A percentile compares a stretch with the other conserved stretches of the same genome.
Evolutionary conservation across 2,113 vertebrate species (phyloP).

Genomic region (Opisthocomus hoazin): DNA sequence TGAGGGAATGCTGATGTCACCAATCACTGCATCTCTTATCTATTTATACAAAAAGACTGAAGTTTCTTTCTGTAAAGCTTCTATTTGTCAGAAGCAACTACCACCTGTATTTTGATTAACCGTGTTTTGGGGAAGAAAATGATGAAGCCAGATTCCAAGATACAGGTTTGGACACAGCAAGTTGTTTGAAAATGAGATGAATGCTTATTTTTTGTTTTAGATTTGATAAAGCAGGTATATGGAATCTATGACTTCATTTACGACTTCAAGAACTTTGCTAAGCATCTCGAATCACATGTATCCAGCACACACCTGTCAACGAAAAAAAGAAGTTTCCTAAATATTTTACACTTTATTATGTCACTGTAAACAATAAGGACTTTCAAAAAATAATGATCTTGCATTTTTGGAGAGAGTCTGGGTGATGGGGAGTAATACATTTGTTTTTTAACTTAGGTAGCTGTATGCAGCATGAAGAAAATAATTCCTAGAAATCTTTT

Average conservation of each 20-base stretch:
- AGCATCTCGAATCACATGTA: neutral
- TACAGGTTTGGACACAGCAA: rapidly evolving
- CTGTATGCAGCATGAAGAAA: neutral
- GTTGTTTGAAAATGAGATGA: neutral
- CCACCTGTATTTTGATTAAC: neutral
- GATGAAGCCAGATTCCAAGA: neutral
- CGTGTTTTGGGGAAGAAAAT: neutral
- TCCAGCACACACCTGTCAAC: neutral
- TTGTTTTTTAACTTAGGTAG: neutral
- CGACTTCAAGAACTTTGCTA: neutral
- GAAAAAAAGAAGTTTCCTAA: neutral
- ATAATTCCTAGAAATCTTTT: neutral
- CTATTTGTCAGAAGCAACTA: neutral
- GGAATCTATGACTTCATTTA: neutral
- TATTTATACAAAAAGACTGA: neutral
- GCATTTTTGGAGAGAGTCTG: neutral
- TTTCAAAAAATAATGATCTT: neutral
- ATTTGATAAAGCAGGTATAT: neutral
- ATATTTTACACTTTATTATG: neutral
- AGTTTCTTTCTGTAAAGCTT: neutral
- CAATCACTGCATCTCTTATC: neutral
- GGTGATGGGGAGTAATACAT: neutral
- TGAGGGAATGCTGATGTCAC: neutral
- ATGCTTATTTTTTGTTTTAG: neutral
- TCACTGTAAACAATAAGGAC: neutral